These are phyloP conservation scores for Homarus gammarus DNA, from an alignment of 2,888 invertebrate species.

Conservation along the genomic window DNA sequence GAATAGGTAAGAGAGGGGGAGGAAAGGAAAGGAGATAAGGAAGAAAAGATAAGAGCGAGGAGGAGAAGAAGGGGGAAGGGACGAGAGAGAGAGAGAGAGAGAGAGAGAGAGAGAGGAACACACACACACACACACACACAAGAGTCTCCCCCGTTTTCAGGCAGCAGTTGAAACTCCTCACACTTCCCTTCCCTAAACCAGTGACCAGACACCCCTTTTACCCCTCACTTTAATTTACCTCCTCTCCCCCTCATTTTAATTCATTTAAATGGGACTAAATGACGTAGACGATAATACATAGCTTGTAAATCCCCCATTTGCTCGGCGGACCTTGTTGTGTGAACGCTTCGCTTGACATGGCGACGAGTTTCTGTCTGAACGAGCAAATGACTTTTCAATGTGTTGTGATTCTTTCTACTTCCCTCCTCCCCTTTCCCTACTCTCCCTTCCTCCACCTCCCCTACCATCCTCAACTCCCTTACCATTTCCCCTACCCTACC, in stretches of 20 bases:
- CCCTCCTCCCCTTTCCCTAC: no score
- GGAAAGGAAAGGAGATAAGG: no score
- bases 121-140: not conserved
- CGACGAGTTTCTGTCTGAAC: not conserved
- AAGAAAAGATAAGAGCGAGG: no score
- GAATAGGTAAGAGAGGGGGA: no score
- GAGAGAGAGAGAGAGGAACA: no score
- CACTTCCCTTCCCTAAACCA: constrained; percentile 9
- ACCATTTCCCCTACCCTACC: no score
- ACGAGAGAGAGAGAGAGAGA: no score
- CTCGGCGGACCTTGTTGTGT: not conserved
- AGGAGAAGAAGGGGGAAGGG: no score
- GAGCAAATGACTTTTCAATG: no score
- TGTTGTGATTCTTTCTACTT: no score
- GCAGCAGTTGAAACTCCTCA: not conserved
- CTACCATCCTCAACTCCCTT: no score
- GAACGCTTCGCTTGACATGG: not conserved
- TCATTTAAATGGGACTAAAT: constrained; percentile 22
- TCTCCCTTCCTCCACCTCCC: no score
- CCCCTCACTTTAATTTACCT: constrained; percentile 10
- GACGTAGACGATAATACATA: constrained; percentile 10
- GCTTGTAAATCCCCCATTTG: constrained; percentile 5
- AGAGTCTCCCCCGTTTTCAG: not conserved
- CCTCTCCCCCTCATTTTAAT: not conserved
- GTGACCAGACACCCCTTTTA: not conserved